phyloP scores from a whole-genome alignment of 1,140 invertebrate species.

The Trichogramma pretiosum region DNA sequence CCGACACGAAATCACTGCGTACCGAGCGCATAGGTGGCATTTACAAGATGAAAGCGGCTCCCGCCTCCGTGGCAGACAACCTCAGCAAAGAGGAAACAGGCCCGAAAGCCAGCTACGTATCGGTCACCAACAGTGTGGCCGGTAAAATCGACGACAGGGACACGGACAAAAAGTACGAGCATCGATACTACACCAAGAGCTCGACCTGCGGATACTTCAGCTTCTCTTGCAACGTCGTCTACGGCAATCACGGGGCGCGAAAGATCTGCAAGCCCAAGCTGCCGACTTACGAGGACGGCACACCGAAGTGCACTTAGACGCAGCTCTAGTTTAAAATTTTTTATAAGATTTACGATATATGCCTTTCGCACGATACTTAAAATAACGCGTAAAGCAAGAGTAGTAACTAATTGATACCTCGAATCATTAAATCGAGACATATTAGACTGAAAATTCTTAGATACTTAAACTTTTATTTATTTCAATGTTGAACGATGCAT shows the following conservation, averaged over 20 bases:
- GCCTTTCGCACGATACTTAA: too few relatives aligned
- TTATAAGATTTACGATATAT: too few relatives aligned
- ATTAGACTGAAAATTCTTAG: too few relatives aligned
- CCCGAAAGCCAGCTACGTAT: slow-evolving; percentile 40
- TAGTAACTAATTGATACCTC: too few relatives aligned
- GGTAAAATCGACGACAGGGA: slow-evolving; percentile 55
- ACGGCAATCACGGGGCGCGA: slow-evolving; percentile 63
- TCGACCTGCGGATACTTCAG: slow-evolving; percentile 78
- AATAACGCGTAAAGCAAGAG: too few relatives aligned
- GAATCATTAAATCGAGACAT: too few relatives aligned
- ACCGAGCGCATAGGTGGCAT: slow-evolving; percentile 16
- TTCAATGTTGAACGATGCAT: slow-evolving; percentile 5
- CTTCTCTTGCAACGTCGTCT: slow-evolving; percentile 70
- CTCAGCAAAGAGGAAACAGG: background rate
- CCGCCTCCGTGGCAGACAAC: background rate
- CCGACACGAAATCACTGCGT: slow-evolving; percentile 31
- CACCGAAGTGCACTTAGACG: slow-evolving; percentile 36
- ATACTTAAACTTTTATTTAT: slow-evolving; percentile 6
- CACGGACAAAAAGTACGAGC: slow-evolving; percentile 45
- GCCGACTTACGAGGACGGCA: slow-evolving; percentile 49
- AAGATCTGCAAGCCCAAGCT: slow-evolving; percentile 72
- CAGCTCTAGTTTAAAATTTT: too few relatives aligned
- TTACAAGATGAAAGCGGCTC: slow-evolving; percentile 4
- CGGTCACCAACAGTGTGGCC: slow-evolving; percentile 68
- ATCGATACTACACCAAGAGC: slow-evolving; percentile 71